Percentiles rank a stretch among this genome's conserved stretches.
Conservation (phyloP, 2,888 invertebrate species). For the Drosophila neotestacea region DNA sequence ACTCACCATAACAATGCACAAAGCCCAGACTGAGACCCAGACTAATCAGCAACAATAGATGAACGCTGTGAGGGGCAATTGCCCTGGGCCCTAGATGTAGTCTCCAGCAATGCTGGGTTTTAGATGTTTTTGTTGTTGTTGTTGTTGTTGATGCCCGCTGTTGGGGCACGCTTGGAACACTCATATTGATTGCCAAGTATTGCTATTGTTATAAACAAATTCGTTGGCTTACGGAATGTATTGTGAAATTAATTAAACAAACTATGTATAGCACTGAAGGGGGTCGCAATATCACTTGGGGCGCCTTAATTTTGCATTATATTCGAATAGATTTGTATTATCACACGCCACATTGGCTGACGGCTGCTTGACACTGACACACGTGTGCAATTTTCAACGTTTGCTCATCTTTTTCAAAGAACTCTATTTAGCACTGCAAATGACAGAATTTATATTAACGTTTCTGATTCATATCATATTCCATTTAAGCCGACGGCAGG, state of each 20-base stretch:
- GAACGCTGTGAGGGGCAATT: conserved; percentile 39
- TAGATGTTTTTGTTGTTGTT: conserved; percentile 24
- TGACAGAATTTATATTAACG: conserved; percentile 12
- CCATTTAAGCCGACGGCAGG: background rate
- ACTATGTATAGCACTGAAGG: conserved; percentile 60
- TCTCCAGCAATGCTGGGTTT: conserved; percentile 37
- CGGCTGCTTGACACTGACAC: conserved; percentile 13
- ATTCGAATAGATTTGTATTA: conserved; percentile 47
- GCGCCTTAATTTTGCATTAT: conserved; percentile 65
- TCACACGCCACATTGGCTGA: conserved; percentile 61
- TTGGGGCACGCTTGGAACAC: conserved; percentile 77
- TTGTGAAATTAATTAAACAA: conserved; percentile 76
- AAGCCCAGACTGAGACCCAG: conserved; percentile 61
- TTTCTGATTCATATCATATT: conserved; percentile 31
- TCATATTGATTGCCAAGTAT: conserved; percentile 74
- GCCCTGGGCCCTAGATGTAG: conserved; percentile 40
- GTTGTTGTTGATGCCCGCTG: conserved; percentile 63
- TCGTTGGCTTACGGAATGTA: conserved; percentile 50
- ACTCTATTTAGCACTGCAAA: conserved; percentile 42
- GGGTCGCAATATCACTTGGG: conserved; percentile 44
- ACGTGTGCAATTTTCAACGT: conserved; percentile 41
- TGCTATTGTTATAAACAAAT: conserved; percentile 55
- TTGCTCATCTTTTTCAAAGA: conserved; percentile 54
- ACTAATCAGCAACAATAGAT: conserved; percentile 70
- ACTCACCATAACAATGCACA: conserved; percentile 77